Base-by-base conservation (phyloP, 2,888 invertebrate species). In the Atrina japonica region DNA sequence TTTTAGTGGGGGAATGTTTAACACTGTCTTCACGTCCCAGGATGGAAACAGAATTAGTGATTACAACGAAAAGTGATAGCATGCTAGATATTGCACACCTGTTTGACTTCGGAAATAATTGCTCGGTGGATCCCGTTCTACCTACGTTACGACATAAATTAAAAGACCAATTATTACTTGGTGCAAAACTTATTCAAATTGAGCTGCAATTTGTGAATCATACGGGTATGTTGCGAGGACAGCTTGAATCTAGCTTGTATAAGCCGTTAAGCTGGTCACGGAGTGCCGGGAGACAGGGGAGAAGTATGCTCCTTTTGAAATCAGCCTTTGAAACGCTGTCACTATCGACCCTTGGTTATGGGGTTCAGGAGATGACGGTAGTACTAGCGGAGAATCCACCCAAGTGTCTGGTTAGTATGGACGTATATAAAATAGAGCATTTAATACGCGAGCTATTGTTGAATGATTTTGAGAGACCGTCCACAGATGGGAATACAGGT, bases 301-400 rank as follows among this genome's bases (percentile, higher is more conserved):
- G 78, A 16, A 82, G 82, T 9, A 73, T 89, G 30, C 63, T 89
- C 53, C 78, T 86, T 27, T 75, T 88, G 53, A 75, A 83, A 21
- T 83, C 85, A 18, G 83, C 86, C 66, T 88, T 84, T 65, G 84
- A 83, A 41, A 64, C 85, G 1, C 70, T 86, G 29, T 87, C 86
- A 0, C 64, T 88, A 25, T 47, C 72, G 1, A 78, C 85, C 21
- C 73, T 88, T 23, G 77, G 78, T 50, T 77, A 86, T 11, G 86
- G 86, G 6, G 81, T 84, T 6, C 73, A 74, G 3, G 58, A 67
- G 3, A 16, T 86, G 40, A 41, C 79, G 5, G 79, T 88, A 1
- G 74, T 70, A 6, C 40, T 88, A 3, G 45, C 35, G 16, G 85
- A 86, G 60, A 40, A 65, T 0, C 86, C 87, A 0, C 5, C 9